Evolutionary conservation across 2,888 invertebrate species (phyloP), one percentile per base, ranked within the genome.

Genomic region (Synanthedon formicaeformis): DNA sequence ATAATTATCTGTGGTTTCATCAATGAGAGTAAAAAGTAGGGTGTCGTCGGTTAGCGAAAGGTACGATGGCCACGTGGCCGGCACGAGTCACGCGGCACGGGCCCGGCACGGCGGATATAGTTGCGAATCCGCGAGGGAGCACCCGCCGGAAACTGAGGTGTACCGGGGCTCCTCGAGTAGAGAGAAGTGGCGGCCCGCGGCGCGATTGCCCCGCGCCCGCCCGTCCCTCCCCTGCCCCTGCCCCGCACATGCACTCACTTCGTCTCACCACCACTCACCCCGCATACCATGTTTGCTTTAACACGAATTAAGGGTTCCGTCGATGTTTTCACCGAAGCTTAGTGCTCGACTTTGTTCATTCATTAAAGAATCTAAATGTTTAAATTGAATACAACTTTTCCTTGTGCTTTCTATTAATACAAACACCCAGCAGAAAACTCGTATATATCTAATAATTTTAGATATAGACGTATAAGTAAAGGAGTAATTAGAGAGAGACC

Each of bases 101-200:
- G 72, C 63, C 63, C 66, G 69, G 69, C 71, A 73, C 75, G 76
- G 70, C 70, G 70, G 71, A 70, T 56, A 68, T 71, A 77, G 76
- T 81, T 78, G 78, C 73, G 78, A 77, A 80, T 73, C 77, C 82
- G 82, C 85, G 81, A 81, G 85, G 71, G 71, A 69, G 83, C 81
- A 70, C 78, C 86, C 76, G 79, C 85, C 86, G 85, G 86, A 85
- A 86, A 83, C 84, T 79, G 86, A 84, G 84, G 85, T 84, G 82
- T 82, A 80, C 81, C 83, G 82, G 84, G 78, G 82, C 85, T 83
- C 86, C 81, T 81, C 81, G 83, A 82, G 83, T 71, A 82, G 84
- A 83, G 85, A 81, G 83, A 78, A 84, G 83, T 82, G 81, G 81
- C 84, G 80, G 81, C 77, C 79, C 81, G 82, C 81, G 81, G 81